Percentiles rank a stretch among this genome's conserved stretches.
Conservation (phyloP, 30 jellyfish, hydroid and myxozoan species). For the Turritopsis rubra region DNA sequence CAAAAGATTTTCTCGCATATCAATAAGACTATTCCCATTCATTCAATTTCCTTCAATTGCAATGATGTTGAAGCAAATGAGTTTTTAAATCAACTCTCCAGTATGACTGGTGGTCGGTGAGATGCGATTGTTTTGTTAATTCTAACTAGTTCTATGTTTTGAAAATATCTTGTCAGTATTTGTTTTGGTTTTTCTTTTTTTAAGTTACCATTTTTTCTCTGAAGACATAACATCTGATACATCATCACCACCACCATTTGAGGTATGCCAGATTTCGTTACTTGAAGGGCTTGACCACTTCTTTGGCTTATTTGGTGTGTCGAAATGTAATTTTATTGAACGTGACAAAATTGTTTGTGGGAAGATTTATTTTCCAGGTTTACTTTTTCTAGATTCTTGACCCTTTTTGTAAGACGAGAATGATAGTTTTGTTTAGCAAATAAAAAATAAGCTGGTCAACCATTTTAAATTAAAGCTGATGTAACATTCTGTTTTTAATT, state of each 20-base stretch:
- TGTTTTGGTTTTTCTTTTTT: neutral
- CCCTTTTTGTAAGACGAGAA: no score
- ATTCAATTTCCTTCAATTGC: constrained; percentile 88
- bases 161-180: neutral
- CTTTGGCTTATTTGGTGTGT: neutral
- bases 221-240: constrained; percentile 52
- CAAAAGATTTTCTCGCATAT: constrained; percentile 79
- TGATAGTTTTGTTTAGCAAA: no score
- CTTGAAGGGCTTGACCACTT: no score
- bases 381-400: no score
- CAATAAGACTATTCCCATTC: constrained; percentile 70
- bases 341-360: neutral
- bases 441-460: no score
- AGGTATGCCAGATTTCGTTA: neutral
- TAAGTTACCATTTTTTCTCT: constrained; percentile 82
- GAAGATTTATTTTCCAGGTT: no score
- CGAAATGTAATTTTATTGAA: neutral
- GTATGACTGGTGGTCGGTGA: constrained; percentile 90
- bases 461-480: no score
- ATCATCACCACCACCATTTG: constrained; percentile 51
- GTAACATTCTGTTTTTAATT: neutral
- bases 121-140: neutral
- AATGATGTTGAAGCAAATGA: constrained; percentile 93
- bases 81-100: constrained; percentile 66
- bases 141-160: neutral